Percentiles rank a stretch among this genome's conserved stretches.
phyloP scores from a whole-genome alignment of 1,140 invertebrate species.

The Platorchestia sp. region DNA sequence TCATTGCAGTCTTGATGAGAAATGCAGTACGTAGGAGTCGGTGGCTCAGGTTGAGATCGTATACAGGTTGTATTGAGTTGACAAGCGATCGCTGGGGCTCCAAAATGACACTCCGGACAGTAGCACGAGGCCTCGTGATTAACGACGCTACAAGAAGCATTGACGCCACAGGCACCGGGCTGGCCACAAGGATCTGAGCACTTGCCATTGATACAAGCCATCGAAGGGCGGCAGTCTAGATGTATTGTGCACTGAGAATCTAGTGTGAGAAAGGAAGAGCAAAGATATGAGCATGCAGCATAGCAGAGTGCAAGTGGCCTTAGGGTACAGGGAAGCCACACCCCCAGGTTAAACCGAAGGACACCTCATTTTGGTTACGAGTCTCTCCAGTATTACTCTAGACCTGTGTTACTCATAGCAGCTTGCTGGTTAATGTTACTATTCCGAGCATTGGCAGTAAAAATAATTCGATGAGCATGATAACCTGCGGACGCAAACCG shows the following conservation, averaged over 20 bases:
- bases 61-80: slow-evolving; percentile 81
- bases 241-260: slow-evolving; percentile 85
- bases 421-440: not conserved
- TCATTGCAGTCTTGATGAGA: slow-evolving; percentile 82
- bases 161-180: slow-evolving; percentile 87
- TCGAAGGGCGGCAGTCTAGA: slow-evolving; percentile 90
- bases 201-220: slow-evolving; percentile 86
- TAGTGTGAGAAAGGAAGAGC: slow-evolving; percentile 64
- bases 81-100: slow-evolving; percentile 83
- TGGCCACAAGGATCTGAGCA: slow-evolving; percentile 91
- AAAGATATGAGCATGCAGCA: slow-evolving; percentile 64
- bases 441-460: slow-evolving; percentile 28
- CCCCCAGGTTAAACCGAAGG: slow-evolving; percentile 46
- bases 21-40: slow-evolving; percentile 73
- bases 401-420: not conserved
- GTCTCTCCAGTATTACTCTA: not conserved
- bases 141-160: slow-evolving; percentile 87
- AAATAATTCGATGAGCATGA: not conserved
- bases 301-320: slow-evolving; percentile 51
- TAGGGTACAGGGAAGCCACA: slow-evolving; percentile 42
- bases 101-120: slow-evolving; percentile 88
- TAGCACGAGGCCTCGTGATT: slow-evolving; percentile 86
- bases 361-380: slow-evolving; percentile 12
- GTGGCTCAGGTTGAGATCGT: slow-evolving; percentile 68
- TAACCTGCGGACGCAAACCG: slow-evolving; percentile 28